Percentiles rank a stretch among this genome's conserved stretches.
Conservation (phyloP, 2,113 vertebrate genomes). For the Microtus richardsoni region DNA sequence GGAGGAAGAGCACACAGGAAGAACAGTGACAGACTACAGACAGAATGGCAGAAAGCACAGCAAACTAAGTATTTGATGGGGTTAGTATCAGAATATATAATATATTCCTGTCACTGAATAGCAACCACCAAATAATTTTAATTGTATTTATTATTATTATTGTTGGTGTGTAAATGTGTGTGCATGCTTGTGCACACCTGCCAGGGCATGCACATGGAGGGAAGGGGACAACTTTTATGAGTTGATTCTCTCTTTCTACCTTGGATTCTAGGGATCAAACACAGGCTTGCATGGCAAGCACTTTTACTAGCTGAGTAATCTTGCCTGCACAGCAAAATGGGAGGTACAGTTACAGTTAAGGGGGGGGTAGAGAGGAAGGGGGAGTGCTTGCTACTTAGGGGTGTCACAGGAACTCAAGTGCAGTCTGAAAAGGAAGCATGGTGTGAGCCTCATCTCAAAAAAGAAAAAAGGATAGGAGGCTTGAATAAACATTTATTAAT, state of each 20-base stretch:
- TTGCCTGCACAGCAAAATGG: too few relatives aligned
- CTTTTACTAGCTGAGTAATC: not conserved
- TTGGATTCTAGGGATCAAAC: not conserved
- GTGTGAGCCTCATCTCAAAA: not conserved
- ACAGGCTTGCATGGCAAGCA: not conserved
- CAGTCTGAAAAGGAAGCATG: not conserved
- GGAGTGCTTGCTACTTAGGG: not conserved
- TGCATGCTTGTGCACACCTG: too few relatives aligned
- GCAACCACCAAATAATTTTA: not conserved
- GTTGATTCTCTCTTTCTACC: not conserved
- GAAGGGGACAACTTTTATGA: not conserved
- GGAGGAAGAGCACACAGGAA: not conserved
- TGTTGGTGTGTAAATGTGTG: not conserved
- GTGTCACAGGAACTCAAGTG: not conserved
- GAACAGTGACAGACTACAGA: not conserved
- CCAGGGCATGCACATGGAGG: not conserved
- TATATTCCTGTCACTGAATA: not conserved
- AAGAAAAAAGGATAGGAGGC: not conserved
- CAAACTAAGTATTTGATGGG: not conserved
- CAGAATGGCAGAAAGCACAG: conserved; percentile 2
- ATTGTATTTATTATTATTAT: not conserved
- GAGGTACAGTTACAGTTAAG: too few relatives aligned
- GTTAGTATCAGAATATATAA: not conserved
- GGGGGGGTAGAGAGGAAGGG: not conserved
- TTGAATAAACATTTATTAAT: not conserved